Percentiles rank a stretch among this genome's conserved stretches.
Conservation (phyloP, 2,797 vertebrate genomes). For the Oryzias dopingdopingensis region DNA sequence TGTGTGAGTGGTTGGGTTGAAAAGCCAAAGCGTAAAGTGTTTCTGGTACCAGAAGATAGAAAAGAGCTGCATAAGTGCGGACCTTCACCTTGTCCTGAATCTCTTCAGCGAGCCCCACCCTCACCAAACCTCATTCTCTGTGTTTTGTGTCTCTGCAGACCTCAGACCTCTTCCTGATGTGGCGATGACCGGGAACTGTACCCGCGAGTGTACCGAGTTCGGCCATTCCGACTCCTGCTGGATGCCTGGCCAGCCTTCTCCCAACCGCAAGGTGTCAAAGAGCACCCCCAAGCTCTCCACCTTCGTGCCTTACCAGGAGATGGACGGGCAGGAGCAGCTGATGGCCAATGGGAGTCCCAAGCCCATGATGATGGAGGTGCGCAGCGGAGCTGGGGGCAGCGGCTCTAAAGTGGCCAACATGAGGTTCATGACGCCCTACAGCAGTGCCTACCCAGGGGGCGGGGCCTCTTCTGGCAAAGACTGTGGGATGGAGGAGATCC, state of each 20-base stretch:
- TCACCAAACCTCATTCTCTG: neutral
- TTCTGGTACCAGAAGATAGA: too few species aligned
- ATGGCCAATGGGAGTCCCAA: slow-evolving; percentile 91
- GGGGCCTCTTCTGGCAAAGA: slow-evolving; percentile 91
- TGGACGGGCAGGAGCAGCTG: slow-evolving; percentile 90
- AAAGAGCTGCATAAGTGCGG: too few species aligned
- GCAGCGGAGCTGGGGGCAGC: slow-evolving; percentile 71
- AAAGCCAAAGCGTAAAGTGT: too few species aligned
- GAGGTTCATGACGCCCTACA: slow-evolving; percentile 95
- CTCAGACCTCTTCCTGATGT: slow-evolving; percentile 95
- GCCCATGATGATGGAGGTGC: slow-evolving; percentile 85
- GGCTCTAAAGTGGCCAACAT: slow-evolving; percentile 93
- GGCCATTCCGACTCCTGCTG: slow-evolving; percentile 98
- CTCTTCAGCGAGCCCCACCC: too few species aligned
- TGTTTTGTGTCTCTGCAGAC: slow-evolving; percentile 73
- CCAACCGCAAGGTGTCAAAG: slow-evolving; percentile 87
- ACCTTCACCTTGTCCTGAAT: too few species aligned
- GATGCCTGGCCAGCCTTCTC: slow-evolving; percentile 97
- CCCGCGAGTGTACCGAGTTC: slow-evolving; percentile 95
- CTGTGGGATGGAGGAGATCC: slow-evolving; percentile 95
- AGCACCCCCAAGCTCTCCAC: slow-evolving; percentile 94
- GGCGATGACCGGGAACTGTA: slow-evolving; percentile 98
- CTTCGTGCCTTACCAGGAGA: slow-evolving; percentile 99
- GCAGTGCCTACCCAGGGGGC: slow-evolving; percentile 93
- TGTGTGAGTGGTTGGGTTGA: too few species aligned